Evolutionary conservation across 2,888 invertebrate species (phyloP).

Genomic region (Fissipunctia ypsillon): DNA sequence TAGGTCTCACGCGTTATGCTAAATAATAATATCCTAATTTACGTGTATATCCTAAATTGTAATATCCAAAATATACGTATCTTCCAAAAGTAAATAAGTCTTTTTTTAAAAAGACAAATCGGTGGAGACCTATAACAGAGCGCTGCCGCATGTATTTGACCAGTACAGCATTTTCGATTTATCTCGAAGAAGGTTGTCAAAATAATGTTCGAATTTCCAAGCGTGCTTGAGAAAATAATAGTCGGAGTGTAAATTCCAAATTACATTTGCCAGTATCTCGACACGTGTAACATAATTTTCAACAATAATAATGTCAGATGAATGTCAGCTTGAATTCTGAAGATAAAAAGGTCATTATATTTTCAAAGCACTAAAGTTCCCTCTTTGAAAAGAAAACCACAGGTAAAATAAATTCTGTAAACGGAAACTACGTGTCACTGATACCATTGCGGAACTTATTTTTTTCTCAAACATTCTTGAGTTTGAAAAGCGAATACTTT

Average conservation of each 20-base stretch:
- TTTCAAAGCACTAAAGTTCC: constrained; percentile 30
- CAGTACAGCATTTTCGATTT: too few species aligned
- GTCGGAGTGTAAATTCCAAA: neutral
- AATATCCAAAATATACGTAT: too few species aligned
- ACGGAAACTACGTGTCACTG: constrained; percentile 59
- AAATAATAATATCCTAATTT: too few species aligned
- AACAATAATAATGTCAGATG: constrained; percentile 8
- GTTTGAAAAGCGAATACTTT: constrained; percentile 36
- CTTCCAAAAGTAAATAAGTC: too few species aligned
- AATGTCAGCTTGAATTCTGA: constrained; percentile 10
- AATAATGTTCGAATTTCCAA: too few species aligned
- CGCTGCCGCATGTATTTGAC: too few species aligned
- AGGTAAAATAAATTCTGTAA: constrained; percentile 48
- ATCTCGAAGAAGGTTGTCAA: too few species aligned
- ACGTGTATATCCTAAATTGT: too few species aligned
- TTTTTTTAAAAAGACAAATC: too few species aligned
- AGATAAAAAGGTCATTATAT: constrained; percentile 34
- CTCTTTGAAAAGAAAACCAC: constrained; percentile 18
- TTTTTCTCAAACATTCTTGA: constrained; percentile 30
- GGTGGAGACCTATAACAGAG: too few species aligned
- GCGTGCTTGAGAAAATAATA: neutral
- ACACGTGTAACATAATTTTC: constrained; percentile 11
- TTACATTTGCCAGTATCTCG: neutral
- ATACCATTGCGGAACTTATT: constrained; percentile 50
- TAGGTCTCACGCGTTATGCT: too few species aligned